Conservation (phyloP, 2,888 invertebrate genomes). For the Tipula unca region DNA sequence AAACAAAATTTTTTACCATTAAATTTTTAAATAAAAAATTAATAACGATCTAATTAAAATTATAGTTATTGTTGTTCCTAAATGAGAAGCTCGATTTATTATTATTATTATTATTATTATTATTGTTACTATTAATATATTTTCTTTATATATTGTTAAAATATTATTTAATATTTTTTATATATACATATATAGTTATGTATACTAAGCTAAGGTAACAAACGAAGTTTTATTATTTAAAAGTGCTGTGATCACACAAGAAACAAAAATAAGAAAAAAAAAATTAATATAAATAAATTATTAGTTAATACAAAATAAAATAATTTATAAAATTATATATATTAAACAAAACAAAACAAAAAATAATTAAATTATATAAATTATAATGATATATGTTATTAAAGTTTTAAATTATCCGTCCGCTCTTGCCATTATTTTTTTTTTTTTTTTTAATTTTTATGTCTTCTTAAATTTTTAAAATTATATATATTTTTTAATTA, state of each 20-base stretch:
- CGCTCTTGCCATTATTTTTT: constrained; percentile 21
- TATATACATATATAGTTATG: not conserved
- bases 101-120: not conserved
- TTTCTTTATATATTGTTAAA: not conserved
- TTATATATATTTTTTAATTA: not conserved
- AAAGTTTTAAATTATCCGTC: constrained; percentile 18
- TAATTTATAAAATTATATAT: not conserved
- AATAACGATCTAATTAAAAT: not conserved
- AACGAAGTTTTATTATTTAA: constrained; percentile 14
- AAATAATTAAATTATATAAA: not conserved
- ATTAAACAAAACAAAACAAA: no score
- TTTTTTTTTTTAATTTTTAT: no score
- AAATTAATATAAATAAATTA: not conserved
- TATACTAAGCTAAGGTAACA: not conserved
- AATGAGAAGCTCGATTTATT: constrained; percentile 18
- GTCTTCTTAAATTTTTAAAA: not conserved
- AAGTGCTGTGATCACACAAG: constrained; percentile 19
- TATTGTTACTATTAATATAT: constrained; percentile 2
- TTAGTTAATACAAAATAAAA: not conserved
- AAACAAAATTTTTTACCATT: not conserved
- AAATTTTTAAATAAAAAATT: not conserved
- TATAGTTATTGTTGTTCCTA: constrained; percentile 16
- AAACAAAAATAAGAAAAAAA: not conserved
- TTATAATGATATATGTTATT: not conserved
- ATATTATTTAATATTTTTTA: not conserved